Percentiles rank a stretch among this genome's conserved stretches.
These are phyloP conservation scores for Pagetopsis macropterus DNA, from an alignment of 2,797 vertebrate species.

Conservation along the genomic window DNA sequence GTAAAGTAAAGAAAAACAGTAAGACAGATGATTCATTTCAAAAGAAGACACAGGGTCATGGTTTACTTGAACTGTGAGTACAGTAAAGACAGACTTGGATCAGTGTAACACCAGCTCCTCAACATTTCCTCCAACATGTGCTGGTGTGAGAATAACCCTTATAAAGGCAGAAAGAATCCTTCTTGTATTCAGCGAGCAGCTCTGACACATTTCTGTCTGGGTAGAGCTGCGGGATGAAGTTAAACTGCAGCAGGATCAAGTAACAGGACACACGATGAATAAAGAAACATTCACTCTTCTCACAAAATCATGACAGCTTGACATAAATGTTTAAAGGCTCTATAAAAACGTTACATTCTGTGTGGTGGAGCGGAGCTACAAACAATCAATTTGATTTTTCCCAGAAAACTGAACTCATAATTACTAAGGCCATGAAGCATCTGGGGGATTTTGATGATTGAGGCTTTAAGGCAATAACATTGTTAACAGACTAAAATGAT, in stretches of 20 bases:
- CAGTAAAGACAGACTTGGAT: constrained; percentile 49
- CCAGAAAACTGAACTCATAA: constrained; percentile 37
- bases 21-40: constrained; percentile 15
- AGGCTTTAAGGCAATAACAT: constrained; percentile 64
- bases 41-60: constrained; percentile 18
- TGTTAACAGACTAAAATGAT: constrained; percentile 8
- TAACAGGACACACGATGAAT: constrained; percentile 45
- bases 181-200: constrained; percentile 26
- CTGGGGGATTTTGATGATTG: constrained; percentile 28
- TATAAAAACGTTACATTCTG: constrained; percentile 52
- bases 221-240: constrained; percentile 30
- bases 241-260: constrained; percentile 36
- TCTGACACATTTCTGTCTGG: constrained; percentile 38
- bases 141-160: constrained; percentile 47
- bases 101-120: constrained; percentile 32
- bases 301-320: constrained; percentile 26
- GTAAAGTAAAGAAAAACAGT: constrained; percentile 10
- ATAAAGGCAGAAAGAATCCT: constrained; percentile 37
- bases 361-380: constrained; percentile 5
- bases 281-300: constrained; percentile 21
- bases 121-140: constrained; percentile 25
- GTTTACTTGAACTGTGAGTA: constrained; percentile 58
- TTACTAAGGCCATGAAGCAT: constrained; percentile 46
- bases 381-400: constrained; percentile 29
- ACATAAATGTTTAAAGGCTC: constrained; percentile 40